Percentiles rank a stretch among this genome's conserved stretches.
phyloP scores from a whole-genome alignment of 2,113 vertebrate species.

The human region GRCh38 chr1:55044001-55044500 shows the following conservation, averaged over 20 bases:
- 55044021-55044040: conserved; percentile 87
- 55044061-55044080: neutral
- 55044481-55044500: neutral
- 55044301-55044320: neutral
- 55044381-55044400: neutral
- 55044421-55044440: neutral
- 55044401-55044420: neutral
- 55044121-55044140: neutral
- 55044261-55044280: neutral
- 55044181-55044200: neutral
- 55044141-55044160: neutral
- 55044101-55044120: neutral
- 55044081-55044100: rapidly evolving
- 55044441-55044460: neutral
- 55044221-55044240: rapidly evolving
- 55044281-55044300: neutral
- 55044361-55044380: neutral
- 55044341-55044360: neutral
- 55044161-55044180: neutral
- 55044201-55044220: neutral
- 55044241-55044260: neutral
- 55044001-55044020: conserved; percentile 84
- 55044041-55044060: rapidly evolving
- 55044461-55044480: neutral
- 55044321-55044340: neutral